phyloP scores from a whole-genome alignment of 2,797 vertebrate genomes.

The Pseudochromis fuscus region DNA sequence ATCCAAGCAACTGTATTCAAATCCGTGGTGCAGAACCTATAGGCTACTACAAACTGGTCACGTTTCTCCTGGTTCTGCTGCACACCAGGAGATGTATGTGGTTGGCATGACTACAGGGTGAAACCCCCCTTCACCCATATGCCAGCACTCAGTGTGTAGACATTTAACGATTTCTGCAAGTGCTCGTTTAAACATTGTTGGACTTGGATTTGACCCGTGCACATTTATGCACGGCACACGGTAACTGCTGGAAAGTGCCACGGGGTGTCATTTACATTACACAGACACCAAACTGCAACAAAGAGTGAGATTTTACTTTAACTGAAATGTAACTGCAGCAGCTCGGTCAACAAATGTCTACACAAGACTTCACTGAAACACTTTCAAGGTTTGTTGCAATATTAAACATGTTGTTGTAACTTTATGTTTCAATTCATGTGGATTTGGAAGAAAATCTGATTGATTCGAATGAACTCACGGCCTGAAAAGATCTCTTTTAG shows the following conservation, averaged over 20 bases:
- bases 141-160: background rate
- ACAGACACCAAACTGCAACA: background rate
- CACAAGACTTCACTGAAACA: background rate
- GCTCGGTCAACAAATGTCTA: background rate
- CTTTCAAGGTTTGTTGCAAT: background rate
- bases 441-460: background rate
- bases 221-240: background rate
- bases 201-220: background rate
- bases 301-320: background rate
- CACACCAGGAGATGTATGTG: slow-evolving; percentile 10
- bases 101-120: slow-evolving; percentile 45
- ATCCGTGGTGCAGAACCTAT: background rate
- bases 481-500: background rate
- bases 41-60: background rate
- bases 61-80: background rate
- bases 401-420: background rate
- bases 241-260: background rate
- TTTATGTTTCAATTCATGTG: slow-evolving; percentile 18
- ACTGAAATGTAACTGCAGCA: background rate
- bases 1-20: background rate
- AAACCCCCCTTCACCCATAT: background rate
- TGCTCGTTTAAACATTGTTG: background rate
- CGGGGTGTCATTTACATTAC: background rate
- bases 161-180: background rate
- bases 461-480: background rate